Evolutionary conservation across 2,797 vertebrate genomes (phyloP), one percentile per base, ranked within the genome.

Genomic region (Microctenopoma stevenorrisi): DNA sequence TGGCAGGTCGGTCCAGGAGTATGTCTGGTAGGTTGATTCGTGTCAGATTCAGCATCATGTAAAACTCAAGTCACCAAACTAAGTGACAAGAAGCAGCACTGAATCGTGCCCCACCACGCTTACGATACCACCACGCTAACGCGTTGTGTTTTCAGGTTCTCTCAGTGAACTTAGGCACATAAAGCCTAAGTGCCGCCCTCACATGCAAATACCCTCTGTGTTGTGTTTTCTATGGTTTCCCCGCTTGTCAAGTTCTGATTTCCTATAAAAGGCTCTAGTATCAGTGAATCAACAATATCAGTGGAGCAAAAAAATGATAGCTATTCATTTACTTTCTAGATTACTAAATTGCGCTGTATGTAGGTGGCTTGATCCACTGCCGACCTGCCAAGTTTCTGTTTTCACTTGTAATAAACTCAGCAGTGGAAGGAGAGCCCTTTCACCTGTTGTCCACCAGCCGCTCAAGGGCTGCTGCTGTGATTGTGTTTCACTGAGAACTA

Each of bases 231-330:
- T 80, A 81, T 78, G 89, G 91, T 89, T 94, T 92, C 90, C 88
- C 89, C 88, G 83, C 46, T 65, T 4, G 46, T 16, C 73, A 55
- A 83, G 88, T 93, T 88, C 70, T 88, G 91, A 93, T 95, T 94
- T 94, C 94, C 89, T 90, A 93, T 94, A 93, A 95, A 94, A 88
- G 82, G 73, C 63, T 72, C 40, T 37, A 77, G 59, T 92, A 86
- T 79, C 74, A 85, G 87, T 92, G 80, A 93, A 86, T 78, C 47
- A 79, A 64, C 75, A 90, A 93, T 91, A 90, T 91, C 77, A 90
- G 51, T 67, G 56, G 38, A 78, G 80, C 74, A 86, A 86, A 59
- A 80, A 74, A 47, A 81, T 42, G 51, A 72, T 28, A 77, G 57
- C 52, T 57, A 38, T 43, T 56, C 18, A 53, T 66, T 46, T 7